Evolutionary conservation across 1,140 invertebrate species (phyloP), one percentile per base, ranked within the genome.

Genomic region (Drosophila sucinea): DNA sequence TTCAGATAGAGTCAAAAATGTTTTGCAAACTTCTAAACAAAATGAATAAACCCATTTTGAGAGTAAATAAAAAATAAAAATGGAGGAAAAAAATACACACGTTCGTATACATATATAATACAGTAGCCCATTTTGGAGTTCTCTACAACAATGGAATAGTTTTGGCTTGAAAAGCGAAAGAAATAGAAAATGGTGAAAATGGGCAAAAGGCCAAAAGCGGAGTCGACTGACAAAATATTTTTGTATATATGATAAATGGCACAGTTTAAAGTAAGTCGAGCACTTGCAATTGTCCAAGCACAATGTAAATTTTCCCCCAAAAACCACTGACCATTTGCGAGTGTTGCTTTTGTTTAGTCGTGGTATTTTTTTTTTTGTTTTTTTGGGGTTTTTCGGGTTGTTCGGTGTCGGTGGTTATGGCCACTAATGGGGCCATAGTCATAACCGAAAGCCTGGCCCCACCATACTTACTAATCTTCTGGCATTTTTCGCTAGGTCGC

Each of bases 241-340:
- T 69, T 81, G 56, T 86, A 75, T 86, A 75, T 87, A 90, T 90
- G 86, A 90, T 90, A 90, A 90, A 90, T 90, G 87, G 79, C 81
- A 90, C 77, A 86, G 79, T 83, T 83, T 90, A 74, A 74, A 77
- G 75, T 83, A 73, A 90, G 80, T 79, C 76, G 73, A 74, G 65
- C 81, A 77, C 86, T 81, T 77, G 85, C 86, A 81, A 82, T 90
- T 90, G 79, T 90, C 32, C 77, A 35, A 64, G 57, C 72, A 86
- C 82, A 86, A 86, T 87, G 83, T 79, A 86, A 86, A 86, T 87
- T 87, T 87, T 55, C 72, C 27, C 10, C 10, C 33, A 8, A 38
- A 38, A 57, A 44, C 5, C 66, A 69, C 79, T 73, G 79, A 68
- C 79, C 66, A 76, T 82, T 87, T 90, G 67, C 67, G 79, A 72